phyloP scores from a whole-genome alignment of 1,140 invertebrate species.

The Magallana gigas region DNA sequence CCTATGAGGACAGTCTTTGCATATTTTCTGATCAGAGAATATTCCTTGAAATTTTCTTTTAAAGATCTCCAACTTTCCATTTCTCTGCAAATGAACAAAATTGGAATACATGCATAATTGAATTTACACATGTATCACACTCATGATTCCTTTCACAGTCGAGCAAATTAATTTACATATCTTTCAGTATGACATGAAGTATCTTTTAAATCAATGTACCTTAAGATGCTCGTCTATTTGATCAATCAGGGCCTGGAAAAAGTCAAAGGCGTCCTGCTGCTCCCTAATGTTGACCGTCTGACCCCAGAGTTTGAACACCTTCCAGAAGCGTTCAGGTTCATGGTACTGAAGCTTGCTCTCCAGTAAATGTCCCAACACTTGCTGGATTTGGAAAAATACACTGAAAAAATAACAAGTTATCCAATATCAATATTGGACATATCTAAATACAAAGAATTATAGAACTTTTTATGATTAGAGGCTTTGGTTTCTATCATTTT shows the following conservation, averaged over 20 bases:
- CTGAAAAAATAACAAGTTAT: constrained; percentile 62
- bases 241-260: constrained; percentile 76
- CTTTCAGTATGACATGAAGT: no score
- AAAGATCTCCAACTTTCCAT: constrained; percentile 74
- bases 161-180: no score
- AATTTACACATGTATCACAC: no score
- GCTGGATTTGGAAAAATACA: constrained; percentile 78
- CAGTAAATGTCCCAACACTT: constrained; percentile 77
- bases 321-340: constrained; percentile 78
- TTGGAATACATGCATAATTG: no score
- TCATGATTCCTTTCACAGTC: no score
- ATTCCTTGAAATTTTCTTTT: constrained; percentile 77
- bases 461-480: no score
- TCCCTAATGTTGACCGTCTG: constrained; percentile 76
- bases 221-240: constrained; percentile 77
- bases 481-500: no score
- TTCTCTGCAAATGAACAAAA: constrained; percentile 67
- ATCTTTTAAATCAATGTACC: constrained; percentile 51
- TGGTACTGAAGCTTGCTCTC: constrained; percentile 77
- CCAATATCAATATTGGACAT: no score
- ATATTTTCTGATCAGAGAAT: constrained; percentile 96
- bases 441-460: no score
- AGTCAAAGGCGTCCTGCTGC: constrained; percentile 78
- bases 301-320: constrained; percentile 77
- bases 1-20: constrained; percentile 98